Evolutionary conservation across 92 coral and sea anemone species (phyloP).

Genomic region (Bergia puertoricense): DNA sequence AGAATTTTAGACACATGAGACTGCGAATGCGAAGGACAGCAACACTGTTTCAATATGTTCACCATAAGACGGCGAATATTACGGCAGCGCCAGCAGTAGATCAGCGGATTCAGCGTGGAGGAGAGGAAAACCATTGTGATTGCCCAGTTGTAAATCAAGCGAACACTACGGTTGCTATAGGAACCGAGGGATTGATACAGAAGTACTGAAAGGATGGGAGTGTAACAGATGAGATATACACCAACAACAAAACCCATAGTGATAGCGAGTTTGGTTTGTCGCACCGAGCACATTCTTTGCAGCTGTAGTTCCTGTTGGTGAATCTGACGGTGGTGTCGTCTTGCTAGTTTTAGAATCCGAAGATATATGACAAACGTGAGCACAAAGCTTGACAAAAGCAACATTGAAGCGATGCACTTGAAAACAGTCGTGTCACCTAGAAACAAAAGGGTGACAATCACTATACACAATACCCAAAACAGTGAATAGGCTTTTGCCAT

Average conservation of each 20-base stretch:
- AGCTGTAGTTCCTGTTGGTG: conserved; percentile 13
- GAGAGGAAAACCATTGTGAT: conserved; percentile 18
- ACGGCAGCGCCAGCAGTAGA: conserved; percentile 37
- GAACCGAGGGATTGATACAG: conserved; percentile 16
- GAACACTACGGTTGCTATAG: conserved; percentile 19
- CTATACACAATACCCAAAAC: not conserved
- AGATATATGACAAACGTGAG: conserved; percentile 12
- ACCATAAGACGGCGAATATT: conserved; percentile 15
- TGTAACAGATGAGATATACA: conserved; percentile 13
- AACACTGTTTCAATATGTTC: not conserved
- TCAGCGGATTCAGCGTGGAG: conserved; percentile 35
- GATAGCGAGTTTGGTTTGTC: conserved; percentile 26
- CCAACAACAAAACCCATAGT: conserved; percentile 36
- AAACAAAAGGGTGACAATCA: not conserved
- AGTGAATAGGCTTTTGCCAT: not conserved
- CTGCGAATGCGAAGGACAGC: not conserved
- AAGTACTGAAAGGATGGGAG: not conserved
- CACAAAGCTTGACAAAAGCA: not conserved
- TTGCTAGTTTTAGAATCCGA: conserved; percentile 21
- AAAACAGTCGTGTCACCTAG: not conserved
- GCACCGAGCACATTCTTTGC: not conserved
- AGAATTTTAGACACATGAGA: not conserved
- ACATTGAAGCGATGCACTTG: not conserved
- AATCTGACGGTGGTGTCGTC: conserved; percentile 28
- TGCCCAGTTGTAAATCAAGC: conserved; percentile 25